Percentiles rank a stretch among this genome's conserved stretches.
Conservation (phyloP, 2,113 vertebrate species). For the Neogobius melanostomus region DNA sequence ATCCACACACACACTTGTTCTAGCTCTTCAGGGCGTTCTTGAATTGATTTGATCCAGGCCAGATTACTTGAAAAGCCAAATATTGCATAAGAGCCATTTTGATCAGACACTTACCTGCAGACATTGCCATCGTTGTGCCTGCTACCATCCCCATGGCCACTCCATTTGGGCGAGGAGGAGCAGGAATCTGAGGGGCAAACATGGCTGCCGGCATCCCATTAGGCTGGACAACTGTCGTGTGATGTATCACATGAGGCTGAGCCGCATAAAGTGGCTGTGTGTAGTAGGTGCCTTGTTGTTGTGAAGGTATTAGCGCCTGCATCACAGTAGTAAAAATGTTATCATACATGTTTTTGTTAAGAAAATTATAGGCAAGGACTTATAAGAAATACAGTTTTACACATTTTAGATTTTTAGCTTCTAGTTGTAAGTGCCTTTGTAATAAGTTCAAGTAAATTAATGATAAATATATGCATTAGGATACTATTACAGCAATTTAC, state of each 20-base stretch:
- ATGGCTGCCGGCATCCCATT: constrained; percentile 96
- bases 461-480: too few species aligned
- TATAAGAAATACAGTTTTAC: too few species aligned
- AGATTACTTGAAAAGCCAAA: too few species aligned
- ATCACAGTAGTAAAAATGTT: neutral
- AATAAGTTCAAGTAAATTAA: too few species aligned
- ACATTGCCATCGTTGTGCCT: constrained; percentile 99
- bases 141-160: constrained; percentile 98
- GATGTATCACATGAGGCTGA: constrained; percentile 97
- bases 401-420: too few species aligned
- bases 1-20: too few species aligned
- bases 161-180: constrained; percentile 81
- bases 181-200: constrained; percentile 87
- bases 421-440: too few species aligned
- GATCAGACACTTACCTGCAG: constrained; percentile 83
- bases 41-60: too few species aligned
- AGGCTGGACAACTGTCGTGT: constrained; percentile 98
- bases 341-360: too few species aligned
- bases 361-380: too few species aligned
- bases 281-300: constrained; percentile 95
- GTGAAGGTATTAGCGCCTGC: constrained; percentile 65
- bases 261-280: constrained; percentile 97
- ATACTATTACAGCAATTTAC: too few species aligned
- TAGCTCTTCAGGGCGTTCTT: too few species aligned
- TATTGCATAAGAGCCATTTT: neutral